Evolutionary conservation across 2,888 invertebrate genomes (phyloP).

Genomic region (Ryuthela nishihirai): DNA sequence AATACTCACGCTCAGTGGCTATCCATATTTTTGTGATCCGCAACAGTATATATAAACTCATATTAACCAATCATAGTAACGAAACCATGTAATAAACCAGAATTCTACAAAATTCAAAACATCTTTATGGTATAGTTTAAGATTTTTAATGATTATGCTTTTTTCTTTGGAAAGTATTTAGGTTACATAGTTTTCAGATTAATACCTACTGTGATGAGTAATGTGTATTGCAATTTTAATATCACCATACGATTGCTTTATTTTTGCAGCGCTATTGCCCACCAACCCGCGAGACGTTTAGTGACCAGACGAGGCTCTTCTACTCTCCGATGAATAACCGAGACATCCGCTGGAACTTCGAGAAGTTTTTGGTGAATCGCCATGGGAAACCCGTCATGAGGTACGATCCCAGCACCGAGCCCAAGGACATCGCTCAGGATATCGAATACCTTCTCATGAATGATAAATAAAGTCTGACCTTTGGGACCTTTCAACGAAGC

Average conservation of each 20-base stretch:
- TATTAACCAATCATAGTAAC: too few species aligned
- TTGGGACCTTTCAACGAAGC: not conserved
- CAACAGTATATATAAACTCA: too few species aligned
- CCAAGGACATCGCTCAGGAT: slow-evolving; percentile 14
- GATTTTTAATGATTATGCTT: too few species aligned
- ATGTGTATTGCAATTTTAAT: too few species aligned
- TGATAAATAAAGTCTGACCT: not conserved
- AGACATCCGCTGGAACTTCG: slow-evolving; percentile 36
- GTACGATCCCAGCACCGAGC: slow-evolving; percentile 28
- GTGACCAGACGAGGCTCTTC: slow-evolving; percentile 8
- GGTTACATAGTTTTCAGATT: not conserved
- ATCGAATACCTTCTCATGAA: slow-evolving; percentile 6
- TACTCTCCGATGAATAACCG: slow-evolving; percentile 26
- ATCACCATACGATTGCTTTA: not conserved
- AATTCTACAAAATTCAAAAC: too few species aligned
- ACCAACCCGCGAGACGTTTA: slow-evolving; percentile 19
- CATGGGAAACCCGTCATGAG: slow-evolving; percentile 22
- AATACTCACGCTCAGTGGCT: too few species aligned
- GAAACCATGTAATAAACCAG: too few species aligned
- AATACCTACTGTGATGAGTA: not conserved
- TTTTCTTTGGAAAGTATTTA: not conserved
- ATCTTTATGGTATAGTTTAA: too few species aligned
- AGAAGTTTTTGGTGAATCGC: slow-evolving; percentile 22
- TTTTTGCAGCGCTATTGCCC: slow-evolving; percentile 20
- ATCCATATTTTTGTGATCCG: too few species aligned